phyloP scores from a whole-genome alignment of 2,888 invertebrate genomes.

The Apoda limacodes region DNA sequence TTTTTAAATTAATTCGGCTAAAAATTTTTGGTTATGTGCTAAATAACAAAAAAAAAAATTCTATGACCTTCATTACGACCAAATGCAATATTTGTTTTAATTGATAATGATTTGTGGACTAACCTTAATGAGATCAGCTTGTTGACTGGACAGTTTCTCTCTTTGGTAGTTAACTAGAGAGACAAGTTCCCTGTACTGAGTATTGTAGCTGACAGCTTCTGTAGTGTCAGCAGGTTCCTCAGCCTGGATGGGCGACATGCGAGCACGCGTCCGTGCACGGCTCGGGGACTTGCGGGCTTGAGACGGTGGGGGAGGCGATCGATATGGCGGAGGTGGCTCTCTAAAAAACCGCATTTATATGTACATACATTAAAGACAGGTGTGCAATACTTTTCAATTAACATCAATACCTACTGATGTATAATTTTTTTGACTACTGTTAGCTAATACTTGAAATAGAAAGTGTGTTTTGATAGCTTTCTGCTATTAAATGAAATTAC shows the following conservation, averaged over 20 bases:
- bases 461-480: no score
- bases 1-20: no score
- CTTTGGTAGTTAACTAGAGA: conserved; percentile 91
- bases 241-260: conserved; percentile 58
- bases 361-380: no score
- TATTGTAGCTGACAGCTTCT: conserved; percentile 78
- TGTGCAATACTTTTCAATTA: no score
- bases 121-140: conserved; percentile 92
- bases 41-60: no score
- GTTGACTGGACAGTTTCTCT: conserved; percentile 89
- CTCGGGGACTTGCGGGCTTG: conserved; percentile 51
- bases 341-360: no score
- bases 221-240: conserved; percentile 43
- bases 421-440: no score
- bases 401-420: no score
- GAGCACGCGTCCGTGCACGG: conserved; percentile 36
- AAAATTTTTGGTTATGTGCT: no score
- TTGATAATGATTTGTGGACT: conserved; percentile 7
- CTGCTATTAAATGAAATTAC: no score
- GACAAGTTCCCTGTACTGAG: conserved; percentile 85
- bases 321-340: conserved; percentile 63
- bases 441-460: no score
- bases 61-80: no score
- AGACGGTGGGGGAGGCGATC: conserved; percentile 47
- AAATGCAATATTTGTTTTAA: neutral